Percentiles rank a stretch among this genome's conserved stretches.
Conservation (phyloP, 1,140 invertebrate species). For the Eurosta solidaginis region DNA sequence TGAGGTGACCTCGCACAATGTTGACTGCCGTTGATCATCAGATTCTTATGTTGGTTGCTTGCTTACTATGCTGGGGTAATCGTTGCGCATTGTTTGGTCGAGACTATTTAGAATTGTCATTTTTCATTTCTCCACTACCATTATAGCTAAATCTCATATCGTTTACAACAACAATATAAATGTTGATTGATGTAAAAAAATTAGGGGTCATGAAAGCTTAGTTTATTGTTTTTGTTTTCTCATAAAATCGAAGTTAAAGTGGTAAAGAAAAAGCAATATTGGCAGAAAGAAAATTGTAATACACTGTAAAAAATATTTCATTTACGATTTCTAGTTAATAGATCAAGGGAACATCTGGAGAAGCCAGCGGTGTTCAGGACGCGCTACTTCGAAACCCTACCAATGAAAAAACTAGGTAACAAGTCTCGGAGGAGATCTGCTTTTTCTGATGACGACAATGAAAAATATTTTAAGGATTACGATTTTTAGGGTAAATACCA, state of each 20-base stretch:
- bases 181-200: neutral
- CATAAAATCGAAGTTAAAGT: neutral
- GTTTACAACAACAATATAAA: neutral
- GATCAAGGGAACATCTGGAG: too few species aligned
- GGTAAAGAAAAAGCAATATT: neutral
- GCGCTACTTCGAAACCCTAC: too few species aligned
- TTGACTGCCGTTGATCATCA: neutral
- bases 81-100: conserved; percentile 19
- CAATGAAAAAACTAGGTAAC: too few species aligned
- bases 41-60: neutral
- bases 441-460: too few species aligned
- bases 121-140: conserved; percentile 9
- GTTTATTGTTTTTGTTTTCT: too few species aligned
- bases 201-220: neutral
- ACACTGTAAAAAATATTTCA: too few species aligned
- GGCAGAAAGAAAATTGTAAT: neutral
- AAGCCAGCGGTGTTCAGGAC: too few species aligned
- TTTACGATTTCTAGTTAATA: too few species aligned
- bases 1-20: conserved; percentile 27
- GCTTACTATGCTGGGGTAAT: neutral
- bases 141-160: neutral
- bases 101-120: conserved; percentile 15
- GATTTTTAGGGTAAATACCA: too few species aligned
- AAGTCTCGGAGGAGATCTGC: too few species aligned
- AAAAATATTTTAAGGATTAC: too few species aligned